These are phyloP conservation scores for Abramis brama DNA, from an alignment of 2,113 vertebrate genomes.

Conservation along the genomic window DNA sequence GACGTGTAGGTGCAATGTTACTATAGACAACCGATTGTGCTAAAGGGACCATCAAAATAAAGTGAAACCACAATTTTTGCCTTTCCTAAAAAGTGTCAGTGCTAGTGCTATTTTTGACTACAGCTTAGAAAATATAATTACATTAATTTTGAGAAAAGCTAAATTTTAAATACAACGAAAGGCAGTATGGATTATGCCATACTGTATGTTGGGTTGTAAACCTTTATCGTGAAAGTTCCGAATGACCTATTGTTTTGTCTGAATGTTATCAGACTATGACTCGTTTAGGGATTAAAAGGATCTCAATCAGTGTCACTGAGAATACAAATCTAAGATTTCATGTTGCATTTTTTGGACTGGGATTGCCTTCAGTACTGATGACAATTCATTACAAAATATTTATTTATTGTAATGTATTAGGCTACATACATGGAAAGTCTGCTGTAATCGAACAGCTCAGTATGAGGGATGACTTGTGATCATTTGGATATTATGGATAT, in stretches of 20 bases:
- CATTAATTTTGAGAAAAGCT: neutral
- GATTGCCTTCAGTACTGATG: neutral
- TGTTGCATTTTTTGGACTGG: neutral
- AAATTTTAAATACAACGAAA: neutral
- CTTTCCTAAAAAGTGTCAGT: neutral
- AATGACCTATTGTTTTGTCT: neutral
- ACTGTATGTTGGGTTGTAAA: neutral
- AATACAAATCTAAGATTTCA: neutral
- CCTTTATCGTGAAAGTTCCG: neutral
- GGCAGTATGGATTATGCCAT: neutral
- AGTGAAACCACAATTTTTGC: neutral
- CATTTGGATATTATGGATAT: constrained; percentile 1
- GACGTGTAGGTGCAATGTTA: too few relatives aligned
- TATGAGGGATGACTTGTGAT: neutral
- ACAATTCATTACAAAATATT: neutral
- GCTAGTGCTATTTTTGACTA: neutral
- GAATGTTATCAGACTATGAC: neutral
- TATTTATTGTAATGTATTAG: neutral
- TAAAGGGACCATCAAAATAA: too few relatives aligned
- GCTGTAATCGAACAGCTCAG: neutral
- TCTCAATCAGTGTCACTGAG: neutral
- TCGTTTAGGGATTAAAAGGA: neutral
- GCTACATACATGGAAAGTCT: neutral
- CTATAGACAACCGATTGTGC: too few relatives aligned
- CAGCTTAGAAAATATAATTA: neutral